phyloP scores from a whole-genome alignment of 2,797 vertebrate genomes.

The Lepilemur septentrionalis region DNA sequence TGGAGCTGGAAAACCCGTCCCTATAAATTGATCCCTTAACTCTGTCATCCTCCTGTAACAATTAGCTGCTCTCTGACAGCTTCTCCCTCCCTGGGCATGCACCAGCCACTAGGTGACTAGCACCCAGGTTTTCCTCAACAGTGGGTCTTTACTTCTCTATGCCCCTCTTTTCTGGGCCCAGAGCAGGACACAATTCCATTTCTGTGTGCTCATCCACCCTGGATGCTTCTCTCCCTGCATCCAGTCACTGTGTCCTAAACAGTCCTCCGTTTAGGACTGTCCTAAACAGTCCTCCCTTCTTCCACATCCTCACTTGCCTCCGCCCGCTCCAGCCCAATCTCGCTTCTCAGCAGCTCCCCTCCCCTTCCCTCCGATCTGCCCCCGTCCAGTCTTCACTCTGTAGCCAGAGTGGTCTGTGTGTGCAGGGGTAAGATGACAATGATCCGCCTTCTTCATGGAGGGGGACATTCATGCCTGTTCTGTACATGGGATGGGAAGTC shows the following conservation, averaged over 20 bases:
- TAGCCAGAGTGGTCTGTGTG: not conserved
- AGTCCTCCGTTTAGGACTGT: fast-evolving
- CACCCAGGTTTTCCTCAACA: not conserved
- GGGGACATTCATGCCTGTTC: not conserved
- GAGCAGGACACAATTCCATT: not conserved
- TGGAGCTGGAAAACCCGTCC: not conserved
- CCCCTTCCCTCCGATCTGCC: fast-evolving
- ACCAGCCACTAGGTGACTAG: not conserved
- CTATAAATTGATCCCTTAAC: slow-evolving; percentile 46
- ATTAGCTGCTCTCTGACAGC: slow-evolving; percentile 31
- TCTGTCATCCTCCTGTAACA: slow-evolving; percentile 29
- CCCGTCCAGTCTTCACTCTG: not conserved
- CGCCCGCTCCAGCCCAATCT: not conserved
- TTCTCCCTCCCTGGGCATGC: not conserved
- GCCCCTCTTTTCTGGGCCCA: not conserved
- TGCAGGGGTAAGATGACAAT: not conserved
- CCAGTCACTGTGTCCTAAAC: fast-evolving
- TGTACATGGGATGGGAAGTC: not conserved
- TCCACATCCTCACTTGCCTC: not conserved
- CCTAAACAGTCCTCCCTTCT: fast-evolving
- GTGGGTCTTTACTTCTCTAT: not conserved
- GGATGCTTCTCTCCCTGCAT: not conserved
- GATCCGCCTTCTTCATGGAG: not conserved
- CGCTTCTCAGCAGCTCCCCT: not conserved
- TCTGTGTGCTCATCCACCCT: not conserved